phyloP scores from a whole-genome alignment of 2,113 vertebrate genomes.

The Rafetus swinhoei region DNA sequence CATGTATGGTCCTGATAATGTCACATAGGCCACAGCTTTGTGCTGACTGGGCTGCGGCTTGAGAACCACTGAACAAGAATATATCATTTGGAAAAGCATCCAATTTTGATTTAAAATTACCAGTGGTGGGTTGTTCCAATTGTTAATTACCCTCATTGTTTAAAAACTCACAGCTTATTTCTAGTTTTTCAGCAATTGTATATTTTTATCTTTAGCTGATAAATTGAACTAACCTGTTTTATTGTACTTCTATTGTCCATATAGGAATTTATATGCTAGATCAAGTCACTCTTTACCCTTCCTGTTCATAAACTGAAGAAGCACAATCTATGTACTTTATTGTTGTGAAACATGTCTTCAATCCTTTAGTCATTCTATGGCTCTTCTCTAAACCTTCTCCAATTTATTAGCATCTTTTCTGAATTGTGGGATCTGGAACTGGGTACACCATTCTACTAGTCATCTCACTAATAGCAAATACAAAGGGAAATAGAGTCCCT shows the following conservation, averaged over 20 bases:
- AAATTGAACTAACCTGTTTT: background rate
- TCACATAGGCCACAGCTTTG: no score
- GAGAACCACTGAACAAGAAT: no score
- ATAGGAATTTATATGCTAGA: background rate
- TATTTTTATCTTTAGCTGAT: background rate
- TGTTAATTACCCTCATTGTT: background rate
- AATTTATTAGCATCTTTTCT: background rate
- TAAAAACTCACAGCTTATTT: background rate
- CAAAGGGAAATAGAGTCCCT: background rate
- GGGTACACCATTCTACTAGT: background rate
- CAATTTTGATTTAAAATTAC: no score
- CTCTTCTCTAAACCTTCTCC: background rate
- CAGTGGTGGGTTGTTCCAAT: background rate
- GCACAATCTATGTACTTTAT: background rate
- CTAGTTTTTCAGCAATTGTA: background rate
- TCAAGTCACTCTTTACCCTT: background rate
- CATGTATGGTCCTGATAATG: no score
- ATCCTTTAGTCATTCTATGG: background rate
- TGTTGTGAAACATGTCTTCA: background rate
- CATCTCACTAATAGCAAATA: background rate
- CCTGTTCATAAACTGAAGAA: background rate
- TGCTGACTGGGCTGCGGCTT: no score
- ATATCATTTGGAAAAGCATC: no score
- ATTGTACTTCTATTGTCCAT: conserved; percentile 12
- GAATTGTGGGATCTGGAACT: background rate